A percentile compares a stretch with the other conserved stretches of the same genome.
Conservation (phyloP, 2,113 vertebrate genomes). For the Thalassoma bifasciatum region DNA sequence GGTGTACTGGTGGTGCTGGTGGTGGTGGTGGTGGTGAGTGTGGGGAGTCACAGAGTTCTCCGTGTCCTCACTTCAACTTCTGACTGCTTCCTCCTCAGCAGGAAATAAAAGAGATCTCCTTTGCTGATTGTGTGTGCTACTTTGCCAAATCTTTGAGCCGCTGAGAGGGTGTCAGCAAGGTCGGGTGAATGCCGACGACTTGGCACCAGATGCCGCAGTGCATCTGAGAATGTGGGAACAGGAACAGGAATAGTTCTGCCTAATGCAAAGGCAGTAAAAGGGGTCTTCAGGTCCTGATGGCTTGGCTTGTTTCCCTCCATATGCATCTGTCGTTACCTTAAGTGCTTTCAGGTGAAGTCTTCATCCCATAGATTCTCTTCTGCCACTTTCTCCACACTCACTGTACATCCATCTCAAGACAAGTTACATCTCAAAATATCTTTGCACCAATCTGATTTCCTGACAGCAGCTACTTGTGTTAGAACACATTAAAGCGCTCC, state of each 20-base stretch:
- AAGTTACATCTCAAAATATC: too few species aligned
- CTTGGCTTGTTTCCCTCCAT: background rate
- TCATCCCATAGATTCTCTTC: background rate
- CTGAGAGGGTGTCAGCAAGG: conserved; percentile 33
- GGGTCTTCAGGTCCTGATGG: background rate
- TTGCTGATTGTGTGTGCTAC: conserved; percentile 30
- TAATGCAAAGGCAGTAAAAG: background rate
- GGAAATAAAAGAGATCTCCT: conserved; percentile 42
- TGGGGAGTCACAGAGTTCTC: conserved; percentile 64
- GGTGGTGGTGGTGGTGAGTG: background rate
- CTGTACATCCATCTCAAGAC: too few species aligned
- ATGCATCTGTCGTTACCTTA: too few species aligned
- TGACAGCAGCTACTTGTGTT: background rate
- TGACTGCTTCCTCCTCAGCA: conserved; percentile 21
- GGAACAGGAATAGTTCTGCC: conserved; percentile 6
- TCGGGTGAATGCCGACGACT: conserved; percentile 50
- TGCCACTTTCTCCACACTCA: too few species aligned
- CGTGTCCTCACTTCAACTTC: conserved; percentile 60
- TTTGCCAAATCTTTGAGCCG: conserved; percentile 32
- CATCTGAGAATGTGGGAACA: conserved; percentile 35
- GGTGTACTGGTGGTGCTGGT: conserved; percentile 24
- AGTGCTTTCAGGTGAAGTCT: too few species aligned
- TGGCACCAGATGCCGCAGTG: conserved; percentile 18
- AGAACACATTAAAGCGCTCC: background rate
- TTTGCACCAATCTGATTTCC: background rate